These are phyloP conservation scores for Drosophila pseudoobscura DNA, from an alignment of 1,140 invertebrate species.

Conservation along the genomic window DNA sequence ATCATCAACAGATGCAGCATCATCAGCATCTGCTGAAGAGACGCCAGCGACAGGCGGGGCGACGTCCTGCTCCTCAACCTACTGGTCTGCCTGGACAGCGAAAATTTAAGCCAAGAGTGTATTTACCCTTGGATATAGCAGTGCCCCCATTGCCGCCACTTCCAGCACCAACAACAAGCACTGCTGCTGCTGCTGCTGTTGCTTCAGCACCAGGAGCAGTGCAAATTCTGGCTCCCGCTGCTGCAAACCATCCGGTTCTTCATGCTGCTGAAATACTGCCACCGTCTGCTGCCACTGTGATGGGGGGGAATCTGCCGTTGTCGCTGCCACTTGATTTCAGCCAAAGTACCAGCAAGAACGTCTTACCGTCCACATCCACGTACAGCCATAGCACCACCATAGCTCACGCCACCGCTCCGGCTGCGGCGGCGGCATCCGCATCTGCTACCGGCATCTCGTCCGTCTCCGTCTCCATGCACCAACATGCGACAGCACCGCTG, in stretches of 20 bases:
- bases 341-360: constrained; percentile 35
- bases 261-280: neutral
- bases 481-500: constrained; percentile 47
- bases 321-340: constrained; percentile 44
- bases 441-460: constrained; percentile 19
- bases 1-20: constrained; percentile 29
- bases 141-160: constrained; percentile 55
- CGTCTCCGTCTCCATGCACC: constrained; percentile 2
- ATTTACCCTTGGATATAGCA: constrained; percentile 59
- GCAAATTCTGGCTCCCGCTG: constrained; percentile 5
- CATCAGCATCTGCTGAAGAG: constrained; percentile 37
- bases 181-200: constrained; percentile 7
- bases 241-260: constrained; percentile 14
- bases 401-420: constrained; percentile 7
- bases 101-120: constrained; percentile 62
- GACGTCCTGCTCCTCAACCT: constrained; percentile 20
- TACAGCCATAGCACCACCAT: neutral
- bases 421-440: constrained; percentile 8
- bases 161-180: constrained; percentile 14
- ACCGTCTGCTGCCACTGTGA: constrained; percentile 15
- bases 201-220: constrained; percentile 1
- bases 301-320: constrained; percentile 39
- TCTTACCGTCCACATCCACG: constrained; percentile 14
- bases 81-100: constrained; percentile 16
- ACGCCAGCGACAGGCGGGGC: constrained; percentile 48